Evolutionary conservation across 2,797 vertebrate species (phyloP), one percentile per base, ranked within the genome.

Genomic region (Moxostoma hubbsi): DNA sequence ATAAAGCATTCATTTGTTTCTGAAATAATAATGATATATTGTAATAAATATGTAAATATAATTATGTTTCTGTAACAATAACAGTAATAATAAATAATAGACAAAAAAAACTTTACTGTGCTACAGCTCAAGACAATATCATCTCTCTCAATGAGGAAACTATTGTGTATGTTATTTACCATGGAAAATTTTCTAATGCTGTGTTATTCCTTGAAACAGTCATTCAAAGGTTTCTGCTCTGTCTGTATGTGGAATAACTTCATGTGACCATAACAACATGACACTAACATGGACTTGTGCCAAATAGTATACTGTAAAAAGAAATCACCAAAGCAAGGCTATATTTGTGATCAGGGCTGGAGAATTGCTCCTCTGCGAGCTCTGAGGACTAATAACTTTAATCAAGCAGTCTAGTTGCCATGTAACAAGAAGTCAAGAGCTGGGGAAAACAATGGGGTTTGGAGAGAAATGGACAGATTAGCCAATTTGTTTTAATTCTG

Each of bases 201-300:
- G 7, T 79, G 68, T 79, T 58, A 47, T 18, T 57, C 18, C 16
- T 58, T 64, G 18, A 66, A 73, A 73, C 53, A 51, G 0, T 36
- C 55, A 63, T 55, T 54, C 50, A 46, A 57, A 70, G 58, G 61
- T 65, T 73, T 47, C 24, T 65, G 62, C 46, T 73, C 7, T 10
- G 13, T 64, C 9, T 65, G 45, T 2, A 58, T 12, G 66, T 16
- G 43, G 18, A 43, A 59, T 9, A 65, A 59, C 69, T 43, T 5
- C 9, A 9, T 2, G 7, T 72, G 76, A 72, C 9, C 9, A 59
- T 11, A 24, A 43, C 9, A 69, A 73, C 77, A 79, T 79, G 77
- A 73, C 77, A 66, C 61, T 10, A 16, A 45, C 69, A 65, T 36
- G 66, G 0, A 51, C 50, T 59, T 45, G 16, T 50, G 47, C 46